Conservation (phyloP, 2,888 invertebrate species). For the Odontothrips loti region DNA sequence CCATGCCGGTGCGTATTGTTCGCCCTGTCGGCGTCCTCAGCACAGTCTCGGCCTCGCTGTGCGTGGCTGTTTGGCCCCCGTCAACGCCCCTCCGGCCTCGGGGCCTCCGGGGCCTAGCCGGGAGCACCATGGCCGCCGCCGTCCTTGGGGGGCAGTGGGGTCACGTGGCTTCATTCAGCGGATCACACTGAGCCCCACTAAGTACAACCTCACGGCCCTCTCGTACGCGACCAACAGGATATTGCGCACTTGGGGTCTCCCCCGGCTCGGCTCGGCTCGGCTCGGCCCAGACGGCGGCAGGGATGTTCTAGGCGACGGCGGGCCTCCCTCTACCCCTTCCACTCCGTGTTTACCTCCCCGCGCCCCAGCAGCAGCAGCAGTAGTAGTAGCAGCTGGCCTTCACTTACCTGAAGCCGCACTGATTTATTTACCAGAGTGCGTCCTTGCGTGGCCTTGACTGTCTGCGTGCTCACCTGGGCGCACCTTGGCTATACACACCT, state of each 20-base stretch:
- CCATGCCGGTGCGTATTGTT: too few relatives aligned
- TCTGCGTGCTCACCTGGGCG: not conserved
- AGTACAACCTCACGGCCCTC: not conserved
- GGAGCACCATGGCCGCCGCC: too few relatives aligned
- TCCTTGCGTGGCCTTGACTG: too few relatives aligned
- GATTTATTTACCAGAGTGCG: too few relatives aligned
- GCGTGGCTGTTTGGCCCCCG: too few relatives aligned
- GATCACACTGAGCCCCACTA: constrained; percentile 3
- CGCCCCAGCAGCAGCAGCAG: too few relatives aligned
- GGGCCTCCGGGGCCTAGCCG: too few relatives aligned
- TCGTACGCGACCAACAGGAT: not conserved
- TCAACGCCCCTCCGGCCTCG: too few relatives aligned
- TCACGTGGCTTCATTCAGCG: not conserved
- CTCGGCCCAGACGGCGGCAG: not conserved
- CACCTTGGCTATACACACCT: not conserved
- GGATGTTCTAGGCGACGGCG: not conserved
- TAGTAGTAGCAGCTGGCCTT: too few relatives aligned
- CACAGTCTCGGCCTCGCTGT: too few relatives aligned
- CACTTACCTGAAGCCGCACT: too few relatives aligned
- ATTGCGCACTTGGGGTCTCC: constrained; percentile 19
- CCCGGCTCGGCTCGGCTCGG: not conserved
- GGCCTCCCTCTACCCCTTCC: not conserved
- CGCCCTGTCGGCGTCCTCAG: too few relatives aligned
- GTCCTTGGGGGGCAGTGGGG: not conserved
- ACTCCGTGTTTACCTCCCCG: not conserved